These are phyloP conservation scores for Tachysurus fulvidraco DNA, from an alignment of 2,113 vertebrate genomes.

Conservation along the genomic window DNA sequence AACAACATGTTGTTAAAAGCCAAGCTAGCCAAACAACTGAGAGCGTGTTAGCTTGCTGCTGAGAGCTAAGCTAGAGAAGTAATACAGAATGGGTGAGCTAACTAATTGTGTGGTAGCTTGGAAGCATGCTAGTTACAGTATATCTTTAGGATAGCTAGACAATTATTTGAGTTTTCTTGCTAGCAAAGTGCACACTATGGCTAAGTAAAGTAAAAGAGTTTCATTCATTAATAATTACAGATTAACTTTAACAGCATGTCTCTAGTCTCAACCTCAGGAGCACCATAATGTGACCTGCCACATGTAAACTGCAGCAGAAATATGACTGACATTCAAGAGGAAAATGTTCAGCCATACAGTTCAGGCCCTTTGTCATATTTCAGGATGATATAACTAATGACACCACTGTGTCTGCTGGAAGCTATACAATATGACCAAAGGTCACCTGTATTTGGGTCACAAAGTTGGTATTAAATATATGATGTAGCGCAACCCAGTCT, in stretches of 20 bases:
- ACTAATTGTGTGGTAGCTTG: background rate
- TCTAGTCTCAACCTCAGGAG: background rate
- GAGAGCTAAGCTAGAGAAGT: background rate
- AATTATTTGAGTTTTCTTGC: background rate
- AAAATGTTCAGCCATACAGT: background rate
- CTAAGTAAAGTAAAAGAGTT: background rate
- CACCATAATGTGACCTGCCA: background rate
- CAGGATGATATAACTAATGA: background rate
- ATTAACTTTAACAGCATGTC: background rate
- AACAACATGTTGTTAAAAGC: background rate
- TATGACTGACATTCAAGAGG: slow-evolving; percentile 12
- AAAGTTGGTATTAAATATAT: background rate
- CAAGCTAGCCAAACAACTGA: background rate
- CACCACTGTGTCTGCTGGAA: background rate
- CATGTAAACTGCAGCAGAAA: background rate
- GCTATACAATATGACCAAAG: background rate
- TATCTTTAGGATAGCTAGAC: background rate
- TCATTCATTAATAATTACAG: background rate
- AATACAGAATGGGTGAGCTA: background rate
- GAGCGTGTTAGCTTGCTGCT: background rate
- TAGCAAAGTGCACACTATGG: background rate
- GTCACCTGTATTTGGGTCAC: background rate
- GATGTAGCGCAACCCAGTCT: no score
- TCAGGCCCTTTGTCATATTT: background rate
- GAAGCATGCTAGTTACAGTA: background rate